These are phyloP conservation scores for Hippocampus guttulatus DNA, from an alignment of 2,113 vertebrate species.

Conservation along the genomic window DNA sequence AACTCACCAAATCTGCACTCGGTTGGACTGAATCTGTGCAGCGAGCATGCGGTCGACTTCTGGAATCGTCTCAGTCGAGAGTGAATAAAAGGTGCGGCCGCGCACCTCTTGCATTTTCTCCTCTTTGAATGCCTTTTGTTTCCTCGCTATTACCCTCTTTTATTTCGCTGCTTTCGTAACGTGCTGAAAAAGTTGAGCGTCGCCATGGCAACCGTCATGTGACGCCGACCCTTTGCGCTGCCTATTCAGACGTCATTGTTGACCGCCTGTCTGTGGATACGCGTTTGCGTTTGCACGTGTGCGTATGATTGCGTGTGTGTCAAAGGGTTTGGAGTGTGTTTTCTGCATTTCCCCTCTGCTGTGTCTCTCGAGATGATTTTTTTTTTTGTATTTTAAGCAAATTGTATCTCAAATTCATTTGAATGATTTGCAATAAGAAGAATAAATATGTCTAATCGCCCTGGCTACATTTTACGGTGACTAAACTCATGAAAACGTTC, in stretches of 20 bases:
- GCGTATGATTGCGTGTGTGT: neutral
- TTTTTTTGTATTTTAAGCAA: neutral
- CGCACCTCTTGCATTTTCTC: neutral
- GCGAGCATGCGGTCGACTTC: neutral
- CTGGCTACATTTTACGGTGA: neutral
- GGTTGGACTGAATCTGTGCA: neutral
- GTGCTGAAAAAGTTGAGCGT: neutral
- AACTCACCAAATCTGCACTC: too few relatives aligned
- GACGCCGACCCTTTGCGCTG: neutral
- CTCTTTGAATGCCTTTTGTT: neutral
- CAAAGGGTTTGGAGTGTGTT: neutral
- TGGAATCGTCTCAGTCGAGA: neutral
- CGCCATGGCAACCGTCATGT: constrained; percentile 6
- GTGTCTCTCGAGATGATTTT: neutral
- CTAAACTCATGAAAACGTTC: too few relatives aligned
- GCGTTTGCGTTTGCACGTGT: neutral
- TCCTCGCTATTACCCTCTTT: neutral
- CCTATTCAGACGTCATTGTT: constrained; percentile 2
- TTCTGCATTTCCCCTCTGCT: neutral
- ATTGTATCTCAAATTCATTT: neutral
- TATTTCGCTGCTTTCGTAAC: neutral
- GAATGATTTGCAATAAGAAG: neutral
- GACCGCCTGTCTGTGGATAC: neutral
- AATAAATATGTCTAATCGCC: neutral
- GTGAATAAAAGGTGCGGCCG: neutral